Evolutionary conservation across 2,888 invertebrate genomes (phyloP).

Genomic region (Zaprionus bogoriensis): DNA sequence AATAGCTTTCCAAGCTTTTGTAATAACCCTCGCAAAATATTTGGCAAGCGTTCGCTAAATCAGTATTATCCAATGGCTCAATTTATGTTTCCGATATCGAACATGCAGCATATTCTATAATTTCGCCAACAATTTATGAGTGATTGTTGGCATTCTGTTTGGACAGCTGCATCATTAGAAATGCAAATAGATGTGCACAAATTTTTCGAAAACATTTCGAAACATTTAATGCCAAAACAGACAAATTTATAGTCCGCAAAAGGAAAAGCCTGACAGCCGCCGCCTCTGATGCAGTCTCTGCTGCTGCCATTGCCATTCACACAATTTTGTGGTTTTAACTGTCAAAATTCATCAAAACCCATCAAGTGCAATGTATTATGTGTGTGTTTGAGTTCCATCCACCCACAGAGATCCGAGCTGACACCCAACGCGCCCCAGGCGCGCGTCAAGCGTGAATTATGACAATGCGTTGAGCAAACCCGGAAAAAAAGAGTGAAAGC

Average conservation of each 20-base stretch:
- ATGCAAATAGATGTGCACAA: constrained; percentile 58
- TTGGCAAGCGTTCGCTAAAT: constrained; percentile 3
- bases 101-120: constrained; percentile 29
- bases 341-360: constrained; percentile 69
- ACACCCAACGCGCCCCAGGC: constrained; percentile 19
- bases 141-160: constrained; percentile 18
- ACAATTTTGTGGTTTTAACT: constrained; percentile 45
- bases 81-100: constrained; percentile 21
- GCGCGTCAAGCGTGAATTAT: constrained; percentile 64
- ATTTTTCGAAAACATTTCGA: constrained; percentile 20
- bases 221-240: constrained; percentile 37
- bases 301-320: constrained; percentile 12
- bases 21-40: too few relatives aligned
- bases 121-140: constrained; percentile 6
- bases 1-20: too few relatives aligned
- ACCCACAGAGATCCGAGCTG: constrained; percentile 34
- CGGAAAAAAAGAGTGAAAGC: constrained; percentile 63
- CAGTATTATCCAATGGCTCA: constrained; percentile 12
- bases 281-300: neutral
- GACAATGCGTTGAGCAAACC: constrained; percentile 46
- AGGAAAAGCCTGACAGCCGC: neutral
- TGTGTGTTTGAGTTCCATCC: too few relatives aligned
- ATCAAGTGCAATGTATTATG: constrained; percentile 55
- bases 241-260: constrained; percentile 38
- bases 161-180: constrained; percentile 54